phyloP scores from a whole-genome alignment of 2,888 invertebrate species.

The Sympetrum striolatum region DNA sequence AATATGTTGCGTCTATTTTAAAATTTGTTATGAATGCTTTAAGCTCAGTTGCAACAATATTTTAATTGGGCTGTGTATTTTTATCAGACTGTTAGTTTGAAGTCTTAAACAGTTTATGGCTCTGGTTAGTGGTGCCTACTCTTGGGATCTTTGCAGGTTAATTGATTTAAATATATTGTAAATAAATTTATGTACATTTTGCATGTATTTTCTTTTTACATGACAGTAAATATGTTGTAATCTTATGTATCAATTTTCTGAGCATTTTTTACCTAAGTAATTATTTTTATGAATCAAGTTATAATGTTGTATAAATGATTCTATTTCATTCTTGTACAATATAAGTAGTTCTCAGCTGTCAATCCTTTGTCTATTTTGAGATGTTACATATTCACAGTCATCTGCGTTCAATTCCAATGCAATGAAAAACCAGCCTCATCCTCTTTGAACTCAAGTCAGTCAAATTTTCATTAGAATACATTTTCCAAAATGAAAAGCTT shows the following conservation, averaged over 20 bases:
- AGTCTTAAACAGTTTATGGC: background rate
- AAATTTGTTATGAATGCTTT: background rate
- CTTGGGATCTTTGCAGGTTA: constrained; percentile 27
- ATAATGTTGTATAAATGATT: too few relatives aligned
- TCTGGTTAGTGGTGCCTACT: constrained; percentile 29
- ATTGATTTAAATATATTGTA: background rate
- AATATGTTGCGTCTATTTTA: background rate
- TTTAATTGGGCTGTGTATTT: constrained; percentile 19
- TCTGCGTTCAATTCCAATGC: too few relatives aligned
- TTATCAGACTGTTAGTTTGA: constrained; percentile 24
- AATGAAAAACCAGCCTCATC: too few relatives aligned
- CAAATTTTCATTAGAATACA: too few relatives aligned
- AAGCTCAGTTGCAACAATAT: background rate
- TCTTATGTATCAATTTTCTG: background rate
- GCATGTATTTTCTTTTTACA: constrained; percentile 17
- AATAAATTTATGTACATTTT: constrained; percentile 9
- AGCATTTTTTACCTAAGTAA: too few relatives aligned
- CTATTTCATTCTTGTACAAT: too few relatives aligned
- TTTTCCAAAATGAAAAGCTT: too few relatives aligned
- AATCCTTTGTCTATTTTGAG: too few relatives aligned
- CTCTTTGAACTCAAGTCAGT: too few relatives aligned
- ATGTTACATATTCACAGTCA: too few relatives aligned
- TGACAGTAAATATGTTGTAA: constrained; percentile 7
- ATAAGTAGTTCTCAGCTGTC: too few relatives aligned
- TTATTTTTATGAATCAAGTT: too few relatives aligned